Evolutionary conservation across 53 echinoderm and acorn worm genomes (phyloP).

Genomic region (Holothuria leucospilota): DNA sequence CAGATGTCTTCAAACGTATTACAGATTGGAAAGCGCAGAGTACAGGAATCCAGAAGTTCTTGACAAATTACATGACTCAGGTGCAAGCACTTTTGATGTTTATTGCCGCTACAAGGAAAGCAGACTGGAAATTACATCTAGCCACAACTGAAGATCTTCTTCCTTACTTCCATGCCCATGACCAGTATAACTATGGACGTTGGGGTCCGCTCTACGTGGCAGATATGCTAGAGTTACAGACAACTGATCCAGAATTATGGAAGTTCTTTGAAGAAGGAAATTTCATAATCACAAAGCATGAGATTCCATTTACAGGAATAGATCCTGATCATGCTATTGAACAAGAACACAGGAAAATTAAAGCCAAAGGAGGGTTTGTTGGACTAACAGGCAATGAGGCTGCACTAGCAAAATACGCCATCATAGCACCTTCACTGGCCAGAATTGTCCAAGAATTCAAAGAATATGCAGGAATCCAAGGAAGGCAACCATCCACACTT

Average conservation of each 20-base stretch:
- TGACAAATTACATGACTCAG: slow-evolving; percentile 22
- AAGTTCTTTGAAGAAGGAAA: slow-evolving; percentile 3
- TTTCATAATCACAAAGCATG: slow-evolving; percentile 29
- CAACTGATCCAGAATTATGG: slow-evolving; percentile 38
- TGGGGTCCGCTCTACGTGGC: slow-evolving; percentile 35
- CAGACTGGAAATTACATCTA: slow-evolving; percentile 46
- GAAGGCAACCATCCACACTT: neutral
- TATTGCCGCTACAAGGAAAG: neutral
- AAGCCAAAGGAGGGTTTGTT: slow-evolving; percentile 24
- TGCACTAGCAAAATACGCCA: neutral
- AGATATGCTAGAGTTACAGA: slow-evolving; percentile 39
- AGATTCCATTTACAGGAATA: slow-evolving; percentile 16
- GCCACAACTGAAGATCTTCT: slow-evolving; percentile 37
- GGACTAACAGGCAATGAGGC: slow-evolving; percentile 19
- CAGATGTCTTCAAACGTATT: too few species aligned
- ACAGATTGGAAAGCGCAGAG: too few species aligned
- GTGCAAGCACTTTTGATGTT: neutral
- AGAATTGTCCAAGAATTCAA: slow-evolving; percentile 13
- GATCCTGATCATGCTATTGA: slow-evolving; percentile 58
- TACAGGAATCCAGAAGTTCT: too few species aligned
- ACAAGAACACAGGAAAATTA: slow-evolving; percentile 45
- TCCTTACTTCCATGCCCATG: slow-evolving; percentile 37
- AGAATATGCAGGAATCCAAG: neutral
- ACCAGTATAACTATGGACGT: neutral
- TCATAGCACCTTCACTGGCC: neutral